phyloP scores from a whole-genome alignment of 2,797 vertebrate genomes.

The Otolemur crassicaudatus region DNA sequence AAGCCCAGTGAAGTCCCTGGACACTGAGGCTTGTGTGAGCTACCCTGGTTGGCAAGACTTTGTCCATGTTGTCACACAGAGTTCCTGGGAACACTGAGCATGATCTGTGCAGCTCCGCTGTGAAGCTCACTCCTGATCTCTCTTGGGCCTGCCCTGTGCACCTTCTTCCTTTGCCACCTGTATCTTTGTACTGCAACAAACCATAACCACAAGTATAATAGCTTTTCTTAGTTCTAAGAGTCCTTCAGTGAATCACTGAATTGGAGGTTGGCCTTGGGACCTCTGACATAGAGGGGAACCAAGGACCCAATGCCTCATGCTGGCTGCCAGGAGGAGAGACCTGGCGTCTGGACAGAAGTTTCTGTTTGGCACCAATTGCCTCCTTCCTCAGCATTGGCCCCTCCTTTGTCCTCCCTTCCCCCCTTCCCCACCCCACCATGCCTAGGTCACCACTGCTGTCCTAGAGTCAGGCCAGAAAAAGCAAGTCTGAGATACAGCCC shows the following conservation, averaged over 20 bases:
- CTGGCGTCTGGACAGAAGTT: neutral
- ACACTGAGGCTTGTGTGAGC: neutral
- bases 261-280: neutral
- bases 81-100: neutral
- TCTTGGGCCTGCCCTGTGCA: neutral
- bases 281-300: neutral
- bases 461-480: neutral
- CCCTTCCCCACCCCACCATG: neutral
- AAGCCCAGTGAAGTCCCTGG: neutral
- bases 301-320: neutral
- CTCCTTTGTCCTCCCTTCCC: too few relatives aligned
- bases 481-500: neutral
- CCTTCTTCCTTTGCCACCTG: neutral
- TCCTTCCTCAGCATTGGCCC: neutral
- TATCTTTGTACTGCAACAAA: neutral
- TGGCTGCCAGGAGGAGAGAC: neutral
- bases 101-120: rapidly evolving
- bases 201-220: too few relatives aligned
- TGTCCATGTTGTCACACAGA: neutral
- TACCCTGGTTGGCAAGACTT: neutral
- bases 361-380: neutral
- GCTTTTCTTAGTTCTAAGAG: neutral
- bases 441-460: neutral
- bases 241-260: neutral
- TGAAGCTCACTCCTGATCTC: neutral